Percentiles rank a stretch among this genome's conserved stretches.
Conservation (phyloP, 2,888 invertebrate species). For the Altica lythri region DNA sequence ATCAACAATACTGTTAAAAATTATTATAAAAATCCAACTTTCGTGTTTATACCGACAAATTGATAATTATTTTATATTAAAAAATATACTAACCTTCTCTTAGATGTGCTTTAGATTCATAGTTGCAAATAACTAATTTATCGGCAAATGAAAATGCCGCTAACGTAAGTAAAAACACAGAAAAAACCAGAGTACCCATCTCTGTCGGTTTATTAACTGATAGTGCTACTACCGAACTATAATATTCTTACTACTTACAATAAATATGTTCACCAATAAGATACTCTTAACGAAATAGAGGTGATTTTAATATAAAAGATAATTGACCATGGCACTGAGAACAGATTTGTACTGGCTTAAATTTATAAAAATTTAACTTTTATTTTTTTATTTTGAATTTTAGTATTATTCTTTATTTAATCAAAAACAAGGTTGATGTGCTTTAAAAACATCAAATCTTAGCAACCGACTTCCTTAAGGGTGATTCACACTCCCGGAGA, state of each 20-base stretch:
- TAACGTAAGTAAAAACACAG: conserved; percentile 29
- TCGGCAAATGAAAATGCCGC: conserved; percentile 35
- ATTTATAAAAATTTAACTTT: too few relatives aligned
- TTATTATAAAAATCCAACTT: too few relatives aligned
- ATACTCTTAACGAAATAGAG: neutral
- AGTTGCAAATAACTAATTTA: conserved; percentile 71
- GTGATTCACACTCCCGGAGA: too few relatives aligned
- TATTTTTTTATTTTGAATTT: too few relatives aligned
- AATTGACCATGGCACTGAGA: conserved; percentile 18
- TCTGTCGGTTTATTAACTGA: conserved; percentile 19
- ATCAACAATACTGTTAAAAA: too few relatives aligned
- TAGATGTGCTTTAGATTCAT: conserved; percentile 71
- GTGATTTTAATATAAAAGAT: neutral
- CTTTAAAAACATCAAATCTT: too few relatives aligned
- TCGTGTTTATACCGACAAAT: neutral
- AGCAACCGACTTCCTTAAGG: too few relatives aligned
- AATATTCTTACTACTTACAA: conserved; percentile 12
- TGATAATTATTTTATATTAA: neutral
- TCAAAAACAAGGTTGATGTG: too few relatives aligned
- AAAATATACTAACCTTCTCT: conserved; percentile 66
- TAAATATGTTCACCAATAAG: conserved; percentile 20
- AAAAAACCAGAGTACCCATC: conserved; percentile 23
- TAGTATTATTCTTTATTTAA: too few relatives aligned
- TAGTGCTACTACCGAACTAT: conserved; percentile 11
- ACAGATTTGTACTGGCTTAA: too few relatives aligned